Evolutionary conservation across 2,888 invertebrate genomes (phyloP).

Genomic region (Agonopterix heracliana): DNA sequence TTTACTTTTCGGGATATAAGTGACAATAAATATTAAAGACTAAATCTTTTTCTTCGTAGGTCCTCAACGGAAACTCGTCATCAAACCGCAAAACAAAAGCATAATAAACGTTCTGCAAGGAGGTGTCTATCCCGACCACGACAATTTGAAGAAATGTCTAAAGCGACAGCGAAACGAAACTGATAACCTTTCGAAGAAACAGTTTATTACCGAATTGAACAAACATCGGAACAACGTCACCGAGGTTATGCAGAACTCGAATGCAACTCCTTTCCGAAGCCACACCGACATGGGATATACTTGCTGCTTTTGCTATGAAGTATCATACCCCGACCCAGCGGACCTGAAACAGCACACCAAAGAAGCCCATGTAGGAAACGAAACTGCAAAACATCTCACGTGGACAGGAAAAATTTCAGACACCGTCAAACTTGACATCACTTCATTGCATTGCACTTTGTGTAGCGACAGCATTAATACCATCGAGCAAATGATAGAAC

Average conservation of each 20-base stretch:
- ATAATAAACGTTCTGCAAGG: too few species aligned
- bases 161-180: too few species aligned
- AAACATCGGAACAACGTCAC: neutral
- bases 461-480: constrained; percentile 4
- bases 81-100: too few species aligned
- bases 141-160: neutral
- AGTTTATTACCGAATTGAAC: too few species aligned
- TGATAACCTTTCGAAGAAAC: too few species aligned
- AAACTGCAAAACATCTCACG: neutral
- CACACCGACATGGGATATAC: constrained; percentile 4
- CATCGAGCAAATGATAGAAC: constrained; percentile 7
- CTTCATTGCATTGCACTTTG: constrained; percentile 14
- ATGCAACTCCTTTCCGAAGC: constrained; percentile 6
- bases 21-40: too few species aligned
- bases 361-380: neutral
- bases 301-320: constrained; percentile 2
- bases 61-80: too few species aligned
- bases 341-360: constrained; percentile 1
- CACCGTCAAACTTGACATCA: constrained; percentile 39
- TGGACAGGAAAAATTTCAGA: too few species aligned
- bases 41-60: too few species aligned
- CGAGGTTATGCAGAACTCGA: constrained; percentile 15
- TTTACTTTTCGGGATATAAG: too few species aligned
- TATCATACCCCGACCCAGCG: neutral
- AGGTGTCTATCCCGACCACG: too few species aligned